These are phyloP conservation scores for Triplophysa yarkandensis DNA, from an alignment of 2,797 vertebrate species.

Conservation along the genomic window DNA sequence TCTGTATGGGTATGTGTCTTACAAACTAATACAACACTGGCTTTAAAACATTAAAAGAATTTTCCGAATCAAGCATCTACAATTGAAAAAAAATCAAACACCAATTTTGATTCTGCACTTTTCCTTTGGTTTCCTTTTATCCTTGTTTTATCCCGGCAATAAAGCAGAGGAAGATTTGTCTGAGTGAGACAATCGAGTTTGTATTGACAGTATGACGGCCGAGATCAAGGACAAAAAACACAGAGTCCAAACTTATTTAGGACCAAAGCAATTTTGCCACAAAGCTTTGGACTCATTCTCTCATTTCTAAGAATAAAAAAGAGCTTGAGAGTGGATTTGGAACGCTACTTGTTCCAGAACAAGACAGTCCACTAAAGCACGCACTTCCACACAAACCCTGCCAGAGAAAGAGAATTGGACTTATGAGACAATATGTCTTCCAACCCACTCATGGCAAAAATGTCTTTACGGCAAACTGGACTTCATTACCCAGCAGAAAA, in stretches of 20 bases:
- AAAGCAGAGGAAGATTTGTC: conserved; percentile 43
- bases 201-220: conserved; percentile 37
- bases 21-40: neutral
- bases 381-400: conserved; percentile 35
- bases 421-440: conserved; percentile 50
- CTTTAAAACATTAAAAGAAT: neutral
- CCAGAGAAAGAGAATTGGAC: conserved; percentile 43
- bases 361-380: conserved; percentile 27
- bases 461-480: conserved; percentile 48
- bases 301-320: conserved; percentile 28
- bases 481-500: conserved; percentile 45
- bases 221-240: conserved; percentile 43
- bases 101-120: neutral
- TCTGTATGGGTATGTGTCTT: neutral
- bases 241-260: conserved; percentile 52
- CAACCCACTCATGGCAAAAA: conserved; percentile 38
- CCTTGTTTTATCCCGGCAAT: conserved; percentile 33
- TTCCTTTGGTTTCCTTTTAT: conserved; percentile 17
- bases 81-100: neutral
- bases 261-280: conserved; percentile 52
- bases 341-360: conserved; percentile 24
- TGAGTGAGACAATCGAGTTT: conserved; percentile 36
- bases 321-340: conserved; percentile 40
- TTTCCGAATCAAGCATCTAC: neutral
- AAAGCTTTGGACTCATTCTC: conserved; percentile 40